phyloP scores from a whole-genome alignment of 92 coral and sea anemone genomes.

The Chrysogorgia sp. region DNA sequence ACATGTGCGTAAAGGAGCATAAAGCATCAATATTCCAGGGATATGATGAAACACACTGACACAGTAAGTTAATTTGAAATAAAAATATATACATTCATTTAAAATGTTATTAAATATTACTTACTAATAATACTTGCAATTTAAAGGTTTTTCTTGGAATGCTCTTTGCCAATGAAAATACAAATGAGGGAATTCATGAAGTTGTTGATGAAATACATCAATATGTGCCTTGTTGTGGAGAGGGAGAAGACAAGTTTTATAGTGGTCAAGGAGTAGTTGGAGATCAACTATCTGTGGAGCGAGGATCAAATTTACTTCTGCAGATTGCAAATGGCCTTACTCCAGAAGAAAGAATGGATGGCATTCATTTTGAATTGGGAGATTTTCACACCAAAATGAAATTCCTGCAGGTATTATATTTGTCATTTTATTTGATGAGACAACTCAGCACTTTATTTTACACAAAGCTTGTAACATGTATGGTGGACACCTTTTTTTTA shows the following conservation, averaged over 20 bases:
- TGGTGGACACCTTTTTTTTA: too few species aligned
- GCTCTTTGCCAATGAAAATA: conserved; percentile 66
- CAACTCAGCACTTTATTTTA: too few species aligned
- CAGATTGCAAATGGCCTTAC: conserved; percentile 58
- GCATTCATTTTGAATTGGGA: conserved; percentile 52
- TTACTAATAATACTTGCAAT: too few species aligned
- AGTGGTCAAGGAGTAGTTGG: conserved; percentile 9
- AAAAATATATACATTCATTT: too few species aligned
- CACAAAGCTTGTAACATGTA: too few species aligned
- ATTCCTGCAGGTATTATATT: conserved; percentile 32
- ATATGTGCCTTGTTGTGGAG: conserved; percentile 61
- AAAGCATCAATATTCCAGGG: conserved; percentile 58
- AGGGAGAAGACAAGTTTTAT: conserved; percentile 52
- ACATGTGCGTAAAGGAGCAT: conserved; percentile 47
- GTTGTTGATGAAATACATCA: conserved; percentile 54
- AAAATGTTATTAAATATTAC: too few species aligned
- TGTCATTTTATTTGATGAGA: too few species aligned
- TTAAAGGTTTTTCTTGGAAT: conserved; percentile 66
- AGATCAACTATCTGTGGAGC: conserved; percentile 8
- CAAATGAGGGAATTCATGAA: conserved; percentile 60
- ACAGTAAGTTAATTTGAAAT: too few species aligned
- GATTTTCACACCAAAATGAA: too few species aligned
- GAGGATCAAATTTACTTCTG: conserved; percentile 45
- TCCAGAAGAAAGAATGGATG: conserved; percentile 52
- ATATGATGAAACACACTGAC: conserved; percentile 52